Evolutionary conservation across 2,797 vertebrate species (phyloP).

Genomic region (Telmatherina bonti): DNA sequence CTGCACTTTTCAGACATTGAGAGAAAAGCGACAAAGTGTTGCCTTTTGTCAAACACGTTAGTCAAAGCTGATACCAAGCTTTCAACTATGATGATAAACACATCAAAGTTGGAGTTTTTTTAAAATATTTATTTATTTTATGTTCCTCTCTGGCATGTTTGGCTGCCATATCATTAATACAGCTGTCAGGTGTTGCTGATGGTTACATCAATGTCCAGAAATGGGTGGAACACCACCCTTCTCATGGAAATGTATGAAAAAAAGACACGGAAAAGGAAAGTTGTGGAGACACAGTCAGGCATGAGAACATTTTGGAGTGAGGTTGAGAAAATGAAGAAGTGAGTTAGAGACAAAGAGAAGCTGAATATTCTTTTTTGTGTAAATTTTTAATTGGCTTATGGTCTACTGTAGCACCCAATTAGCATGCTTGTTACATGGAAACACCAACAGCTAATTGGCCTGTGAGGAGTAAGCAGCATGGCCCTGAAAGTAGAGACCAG

Average conservation of each 20-base stretch:
- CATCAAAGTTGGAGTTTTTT: slow-evolving; percentile 37
- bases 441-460: slow-evolving; percentile 78
- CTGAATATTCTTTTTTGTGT: slow-evolving; percentile 42
- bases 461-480: slow-evolving; percentile 56
- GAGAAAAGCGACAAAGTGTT: slow-evolving; percentile 25
- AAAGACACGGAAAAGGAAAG: not conserved
- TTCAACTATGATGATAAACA: slow-evolving; percentile 58
- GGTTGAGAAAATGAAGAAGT: slow-evolving; percentile 16
- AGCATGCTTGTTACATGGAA: slow-evolving; percentile 78
- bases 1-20: slow-evolving; percentile 51
- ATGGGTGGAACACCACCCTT: slow-evolving; percentile 6
- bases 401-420: slow-evolving; percentile 77
- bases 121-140: slow-evolving; percentile 29
- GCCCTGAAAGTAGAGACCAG: slow-evolving; percentile 61
- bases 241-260: not conserved
- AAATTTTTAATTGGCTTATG: slow-evolving; percentile 81
- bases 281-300: not conserved
- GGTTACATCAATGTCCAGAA: slow-evolving; percentile 34
- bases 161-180: slow-evolving; percentile 57
- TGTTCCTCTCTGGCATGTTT: slow-evolving; percentile 41
- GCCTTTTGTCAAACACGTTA: slow-evolving; percentile 46
- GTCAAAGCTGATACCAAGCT: slow-evolving; percentile 38
- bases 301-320: slow-evolving; percentile 23
- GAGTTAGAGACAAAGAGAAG: slow-evolving; percentile 61
- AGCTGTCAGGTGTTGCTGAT: slow-evolving; percentile 53